Percentiles rank a stretch among this genome's conserved stretches.
Conservation (phyloP, 2,113 vertebrate genomes). For the Lampris megalopsis region DNA sequence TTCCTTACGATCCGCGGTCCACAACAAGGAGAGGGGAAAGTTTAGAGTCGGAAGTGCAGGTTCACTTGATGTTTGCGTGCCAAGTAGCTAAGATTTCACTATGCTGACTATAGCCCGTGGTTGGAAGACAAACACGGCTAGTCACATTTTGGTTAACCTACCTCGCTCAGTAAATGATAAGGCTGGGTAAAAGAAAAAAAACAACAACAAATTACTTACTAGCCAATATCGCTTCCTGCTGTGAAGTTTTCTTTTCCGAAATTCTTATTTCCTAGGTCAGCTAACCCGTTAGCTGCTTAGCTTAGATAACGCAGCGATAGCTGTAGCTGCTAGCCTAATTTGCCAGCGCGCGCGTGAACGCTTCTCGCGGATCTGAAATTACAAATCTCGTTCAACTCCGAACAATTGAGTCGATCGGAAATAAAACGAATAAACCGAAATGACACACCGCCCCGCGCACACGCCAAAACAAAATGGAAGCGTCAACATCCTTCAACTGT, state of each 20-base stretch:
- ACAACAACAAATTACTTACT: background rate
- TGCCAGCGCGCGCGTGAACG: conserved; percentile 51
- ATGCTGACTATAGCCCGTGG: conserved; percentile 15
- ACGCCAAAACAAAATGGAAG: background rate
- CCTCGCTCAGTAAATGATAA: background rate
- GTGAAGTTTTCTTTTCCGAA: background rate
- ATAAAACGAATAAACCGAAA: background rate
- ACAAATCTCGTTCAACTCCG: background rate
- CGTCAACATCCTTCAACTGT: background rate
- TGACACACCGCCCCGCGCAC: no score
- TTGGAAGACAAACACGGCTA: background rate
- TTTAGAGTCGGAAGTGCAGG: conserved; percentile 12
- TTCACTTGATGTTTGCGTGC: conserved; percentile 40
- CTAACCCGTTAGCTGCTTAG: conserved; percentile 45
- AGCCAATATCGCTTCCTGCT: background rate
- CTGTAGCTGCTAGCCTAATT: conserved; percentile 29
- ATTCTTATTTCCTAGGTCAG: conserved; percentile 11
- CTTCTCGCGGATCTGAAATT: no score
- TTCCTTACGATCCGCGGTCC: background rate
- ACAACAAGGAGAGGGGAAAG: background rate
- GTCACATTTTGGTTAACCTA: background rate
- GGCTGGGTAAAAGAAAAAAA: no score
- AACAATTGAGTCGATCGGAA: background rate
- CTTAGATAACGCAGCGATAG: conserved; percentile 34
- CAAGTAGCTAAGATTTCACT: background rate